Conservation (phyloP, 2,888 invertebrate genomes). For the Drosophila mayaguana region DNA sequence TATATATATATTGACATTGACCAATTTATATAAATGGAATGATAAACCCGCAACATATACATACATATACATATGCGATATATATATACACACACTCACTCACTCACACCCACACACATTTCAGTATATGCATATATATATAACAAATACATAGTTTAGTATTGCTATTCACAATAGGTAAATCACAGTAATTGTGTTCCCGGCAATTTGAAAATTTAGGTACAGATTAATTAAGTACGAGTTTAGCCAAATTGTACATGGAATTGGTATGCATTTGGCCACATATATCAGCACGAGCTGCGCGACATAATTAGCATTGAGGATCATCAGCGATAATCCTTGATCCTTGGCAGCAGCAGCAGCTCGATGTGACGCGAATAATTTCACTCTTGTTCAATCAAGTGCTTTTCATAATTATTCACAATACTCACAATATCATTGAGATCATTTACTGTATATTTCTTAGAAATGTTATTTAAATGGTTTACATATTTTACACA, state of each 20-base stretch:
- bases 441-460: slow-evolving; percentile 56
- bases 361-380: slow-evolving; percentile 26
- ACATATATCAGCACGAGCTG: slow-evolving; percentile 20
- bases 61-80: slow-evolving; percentile 23
- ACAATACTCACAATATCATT: slow-evolving; percentile 35
- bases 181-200: slow-evolving; percentile 49
- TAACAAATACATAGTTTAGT: slow-evolving; percentile 38
- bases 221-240: slow-evolving; percentile 30
- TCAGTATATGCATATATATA: slow-evolving; percentile 26
- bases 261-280: slow-evolving; percentile 50
- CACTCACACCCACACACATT: slow-evolving; percentile 17
- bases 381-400: slow-evolving; percentile 34
- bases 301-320: slow-evolving; percentile 21
- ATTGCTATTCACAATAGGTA: slow-evolving; percentile 43
- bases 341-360: too few species aligned
- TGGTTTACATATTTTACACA: slow-evolving; percentile 58
- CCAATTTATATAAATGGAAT: slow-evolving; percentile 57
- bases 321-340: slow-evolving; percentile 1
- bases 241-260: slow-evolving; percentile 48
- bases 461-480: slow-evolving; percentile 61
- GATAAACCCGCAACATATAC: slow-evolving; percentile 39
- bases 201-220: slow-evolving; percentile 33
- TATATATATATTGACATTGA: slow-evolving; percentile 44
- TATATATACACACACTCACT: slow-evolving; percentile 1
- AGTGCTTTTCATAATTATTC: slow-evolving; percentile 43